phyloP scores from a whole-genome alignment of 2,797 vertebrate genomes.

The Sparidentex hasta region DNA sequence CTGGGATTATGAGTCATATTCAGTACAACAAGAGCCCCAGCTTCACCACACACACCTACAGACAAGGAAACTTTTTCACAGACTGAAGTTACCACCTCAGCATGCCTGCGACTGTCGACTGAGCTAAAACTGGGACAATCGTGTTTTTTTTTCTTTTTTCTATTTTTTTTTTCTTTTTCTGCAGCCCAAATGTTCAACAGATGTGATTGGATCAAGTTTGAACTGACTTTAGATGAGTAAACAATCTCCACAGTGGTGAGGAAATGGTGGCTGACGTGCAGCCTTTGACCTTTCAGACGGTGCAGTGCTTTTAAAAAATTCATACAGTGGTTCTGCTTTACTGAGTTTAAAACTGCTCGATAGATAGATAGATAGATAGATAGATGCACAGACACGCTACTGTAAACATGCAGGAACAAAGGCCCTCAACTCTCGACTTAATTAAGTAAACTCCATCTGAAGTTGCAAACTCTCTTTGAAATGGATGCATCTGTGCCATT shows the following conservation, averaged over 20 bases:
- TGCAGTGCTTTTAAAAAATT: conserved; percentile 3
- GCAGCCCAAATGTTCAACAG: conserved; percentile 46
- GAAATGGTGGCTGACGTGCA: conserved; percentile 2
- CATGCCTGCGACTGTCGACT: conserved; percentile 41
- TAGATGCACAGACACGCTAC: conserved; percentile 10
- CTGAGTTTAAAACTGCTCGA: background rate
- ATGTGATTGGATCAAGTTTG: conserved; percentile 42
- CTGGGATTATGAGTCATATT: conserved; percentile 78
- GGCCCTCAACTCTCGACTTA: conserved; percentile 32
- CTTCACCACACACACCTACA: conserved; percentile 76
- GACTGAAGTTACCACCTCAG: conserved; percentile 54
- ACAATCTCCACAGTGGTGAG: conserved; percentile 2
- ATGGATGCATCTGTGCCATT: conserved; percentile 74
- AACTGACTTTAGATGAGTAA: conserved; percentile 28
- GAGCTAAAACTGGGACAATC: conserved; percentile 67
- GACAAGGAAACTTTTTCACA: conserved; percentile 74
- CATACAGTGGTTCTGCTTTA: background rate
- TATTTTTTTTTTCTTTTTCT: background rate
- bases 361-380: conserved; percentile 4
- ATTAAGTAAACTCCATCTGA: conserved; percentile 68
- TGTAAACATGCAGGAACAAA: conserved; percentile 37
- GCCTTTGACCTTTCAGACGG: conserved; percentile 45
- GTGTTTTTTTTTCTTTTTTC: background rate
- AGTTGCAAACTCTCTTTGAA: conserved; percentile 73
- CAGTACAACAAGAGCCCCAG: conserved; percentile 49